Evolutionary conservation across 2,888 invertebrate genomes (phyloP).

Genomic region (Sphecodes monilicornis): DNA sequence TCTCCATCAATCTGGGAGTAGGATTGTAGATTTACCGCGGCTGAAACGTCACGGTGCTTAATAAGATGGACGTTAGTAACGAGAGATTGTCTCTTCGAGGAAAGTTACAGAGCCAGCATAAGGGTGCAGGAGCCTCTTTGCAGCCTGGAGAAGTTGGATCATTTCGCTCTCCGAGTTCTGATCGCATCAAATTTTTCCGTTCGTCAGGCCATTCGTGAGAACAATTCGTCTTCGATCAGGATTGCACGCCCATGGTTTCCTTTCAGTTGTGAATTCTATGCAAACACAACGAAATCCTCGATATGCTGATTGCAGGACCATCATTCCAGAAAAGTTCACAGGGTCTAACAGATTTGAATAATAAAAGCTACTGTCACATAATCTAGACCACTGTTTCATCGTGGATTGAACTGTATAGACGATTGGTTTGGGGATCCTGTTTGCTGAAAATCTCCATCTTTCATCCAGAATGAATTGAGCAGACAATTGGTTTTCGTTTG

Average conservation of each 20-base stretch:
- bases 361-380: too few species aligned
- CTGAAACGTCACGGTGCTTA: slow-evolving; percentile 12
- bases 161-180: slow-evolving; percentile 28
- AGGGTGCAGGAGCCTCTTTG: slow-evolving; percentile 19
- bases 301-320: too few species aligned
- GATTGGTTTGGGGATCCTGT: neutral
- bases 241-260: neutral
- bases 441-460: neutral
- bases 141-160: slow-evolving; percentile 34
- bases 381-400: neutral
- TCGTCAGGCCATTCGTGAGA: slow-evolving; percentile 23
- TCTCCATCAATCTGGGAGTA: too few species aligned
- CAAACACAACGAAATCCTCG: too few species aligned
- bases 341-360: too few species aligned
- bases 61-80: slow-evolving; percentile 21
- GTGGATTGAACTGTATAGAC: neutral
- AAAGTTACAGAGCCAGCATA: slow-evolving; percentile 18
- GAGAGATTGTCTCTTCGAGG: neutral
- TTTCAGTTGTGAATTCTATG: too few species aligned
- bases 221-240: slow-evolving; percentile 4
- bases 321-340: too few species aligned
- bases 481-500: too few species aligned
- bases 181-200: slow-evolving; percentile 23
- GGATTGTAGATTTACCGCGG: slow-evolving; percentile 31
- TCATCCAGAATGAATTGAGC: too few species aligned